A percentile compares a stretch with the other conserved stretches of the same genome.
phyloP scores from a whole-genome alignment of 2,113 vertebrate species.

The Microcebus ravelobensis region DNA sequence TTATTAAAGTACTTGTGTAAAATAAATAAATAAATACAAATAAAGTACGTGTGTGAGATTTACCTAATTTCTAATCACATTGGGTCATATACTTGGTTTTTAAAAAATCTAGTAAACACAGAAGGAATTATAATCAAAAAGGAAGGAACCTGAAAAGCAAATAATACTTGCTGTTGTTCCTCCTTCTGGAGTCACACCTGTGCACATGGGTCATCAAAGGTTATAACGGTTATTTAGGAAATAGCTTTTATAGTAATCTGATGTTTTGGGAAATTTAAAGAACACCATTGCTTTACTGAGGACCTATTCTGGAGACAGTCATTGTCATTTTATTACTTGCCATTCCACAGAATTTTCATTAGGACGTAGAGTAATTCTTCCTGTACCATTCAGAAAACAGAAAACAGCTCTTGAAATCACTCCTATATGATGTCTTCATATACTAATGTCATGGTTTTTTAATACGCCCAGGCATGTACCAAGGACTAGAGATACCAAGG shows the following conservation, averaged over 20 bases:
- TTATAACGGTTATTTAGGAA: not conserved
- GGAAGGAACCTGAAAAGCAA: not conserved
- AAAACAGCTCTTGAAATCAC: slow-evolving; percentile 1
- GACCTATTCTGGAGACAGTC: not conserved
- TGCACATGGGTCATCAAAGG: not conserved
- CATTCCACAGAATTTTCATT: slow-evolving; percentile 7
- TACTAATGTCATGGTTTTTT: not conserved
- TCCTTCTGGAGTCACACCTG: not conserved
- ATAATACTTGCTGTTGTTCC: not conserved
- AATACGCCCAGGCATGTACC: not conserved
- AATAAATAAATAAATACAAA: no score
- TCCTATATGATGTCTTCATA: not conserved
- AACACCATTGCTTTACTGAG: not conserved
- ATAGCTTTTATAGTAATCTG: not conserved
- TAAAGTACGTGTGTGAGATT: not conserved
- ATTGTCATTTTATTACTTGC: not conserved
- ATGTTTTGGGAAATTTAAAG: not conserved
- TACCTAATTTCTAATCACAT: not conserved
- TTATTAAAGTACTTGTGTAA: not conserved
- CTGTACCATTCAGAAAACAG: slow-evolving; percentile 39
- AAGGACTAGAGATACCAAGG: not conserved
- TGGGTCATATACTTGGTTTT: not conserved
- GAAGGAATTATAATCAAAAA: not conserved
- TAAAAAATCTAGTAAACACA: not conserved
- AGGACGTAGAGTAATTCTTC: slow-evolving; percentile 32